Evolutionary conservation across 2,113 vertebrate species (phyloP).

Genomic region (Poeciliopsis turrubarensis): DNA sequence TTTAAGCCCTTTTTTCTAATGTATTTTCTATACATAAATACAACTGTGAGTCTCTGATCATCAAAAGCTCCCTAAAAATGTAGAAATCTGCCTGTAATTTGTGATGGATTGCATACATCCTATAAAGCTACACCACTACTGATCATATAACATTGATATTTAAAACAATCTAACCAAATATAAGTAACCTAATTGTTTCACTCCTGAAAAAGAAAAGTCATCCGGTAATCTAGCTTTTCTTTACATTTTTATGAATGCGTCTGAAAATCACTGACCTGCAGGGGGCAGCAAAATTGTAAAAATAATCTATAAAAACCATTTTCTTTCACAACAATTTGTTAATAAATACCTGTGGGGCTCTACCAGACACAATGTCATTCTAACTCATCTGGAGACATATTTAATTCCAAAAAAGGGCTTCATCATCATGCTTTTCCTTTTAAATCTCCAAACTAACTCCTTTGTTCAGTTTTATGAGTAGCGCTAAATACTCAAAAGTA

Average conservation of each 20-base stretch:
- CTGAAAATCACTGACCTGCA: background rate
- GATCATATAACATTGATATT: slow-evolving; percentile 49
- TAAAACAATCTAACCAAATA: slow-evolving; percentile 40
- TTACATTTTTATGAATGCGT: background rate
- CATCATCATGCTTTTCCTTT: background rate
- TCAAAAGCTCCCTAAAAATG: slow-evolving; percentile 48
- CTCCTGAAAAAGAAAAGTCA: background rate
- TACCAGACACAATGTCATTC: background rate
- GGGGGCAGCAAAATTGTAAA: slow-evolving; percentile 24
- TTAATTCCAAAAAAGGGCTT: background rate
- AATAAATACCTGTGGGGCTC: background rate
- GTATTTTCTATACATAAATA: slow-evolving; percentile 61
- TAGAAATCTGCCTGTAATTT: slow-evolving; percentile 46
- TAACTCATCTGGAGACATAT: background rate
- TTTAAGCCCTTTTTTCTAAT: slow-evolving; percentile 44
- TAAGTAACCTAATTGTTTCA: slow-evolving; percentile 7
- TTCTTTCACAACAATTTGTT: background rate
- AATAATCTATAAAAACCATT: background rate
- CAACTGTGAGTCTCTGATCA: slow-evolving; percentile 47
- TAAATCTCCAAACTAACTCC: background rate
- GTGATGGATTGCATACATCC: slow-evolving; percentile 49
- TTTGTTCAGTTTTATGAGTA: background rate
- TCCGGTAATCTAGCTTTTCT: background rate
- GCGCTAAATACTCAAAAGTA: background rate
- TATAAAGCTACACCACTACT: slow-evolving; percentile 62